A percentile compares a stretch with the other conserved stretches of the same genome.
phyloP scores from a whole-genome alignment of 2,113 vertebrate genomes.

The Clupea harengus region DNA sequence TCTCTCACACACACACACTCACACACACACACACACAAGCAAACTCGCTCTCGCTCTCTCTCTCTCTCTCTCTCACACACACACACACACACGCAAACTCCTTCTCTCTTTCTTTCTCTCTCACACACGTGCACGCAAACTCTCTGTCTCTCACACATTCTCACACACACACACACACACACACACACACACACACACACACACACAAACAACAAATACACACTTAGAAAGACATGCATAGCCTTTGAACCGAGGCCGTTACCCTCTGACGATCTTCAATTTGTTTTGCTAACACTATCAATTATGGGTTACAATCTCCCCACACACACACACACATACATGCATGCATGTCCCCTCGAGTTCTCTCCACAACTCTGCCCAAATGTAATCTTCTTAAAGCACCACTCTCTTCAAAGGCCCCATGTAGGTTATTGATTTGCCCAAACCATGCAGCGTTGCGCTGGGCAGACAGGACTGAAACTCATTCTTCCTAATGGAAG shows the following conservation, averaged over 20 bases:
- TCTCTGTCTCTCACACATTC: not conserved
- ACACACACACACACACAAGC: not conserved
- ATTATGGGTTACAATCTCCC: not conserved
- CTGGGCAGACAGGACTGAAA: not conserved
- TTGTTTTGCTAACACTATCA: not conserved
- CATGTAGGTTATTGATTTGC: not conserved
- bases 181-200: not conserved
- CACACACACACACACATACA: not conserved
- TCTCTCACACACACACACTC: not conserved
- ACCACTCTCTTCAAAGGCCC: not conserved
- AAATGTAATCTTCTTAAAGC: not conserved
- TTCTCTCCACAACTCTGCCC: not conserved
- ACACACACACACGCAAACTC: not conserved
- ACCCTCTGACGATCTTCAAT: not conserved
- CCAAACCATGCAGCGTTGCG: not conserved
- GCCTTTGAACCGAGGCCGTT: not conserved
- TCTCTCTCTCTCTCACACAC: too few species aligned
- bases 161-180: not conserved
- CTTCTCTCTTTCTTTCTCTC: too few species aligned
- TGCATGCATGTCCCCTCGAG: not conserved
- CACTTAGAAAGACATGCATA: not conserved
- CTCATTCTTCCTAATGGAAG: not conserved
- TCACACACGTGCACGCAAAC: not conserved
- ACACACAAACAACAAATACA: not conserved
- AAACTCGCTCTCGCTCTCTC: too few species aligned